Percentiles rank a stretch among this genome's conserved stretches.
phyloP scores from a whole-genome alignment of 53 echinoderm and acorn worm species.

The Mesocentrotus franciscanus region DNA sequence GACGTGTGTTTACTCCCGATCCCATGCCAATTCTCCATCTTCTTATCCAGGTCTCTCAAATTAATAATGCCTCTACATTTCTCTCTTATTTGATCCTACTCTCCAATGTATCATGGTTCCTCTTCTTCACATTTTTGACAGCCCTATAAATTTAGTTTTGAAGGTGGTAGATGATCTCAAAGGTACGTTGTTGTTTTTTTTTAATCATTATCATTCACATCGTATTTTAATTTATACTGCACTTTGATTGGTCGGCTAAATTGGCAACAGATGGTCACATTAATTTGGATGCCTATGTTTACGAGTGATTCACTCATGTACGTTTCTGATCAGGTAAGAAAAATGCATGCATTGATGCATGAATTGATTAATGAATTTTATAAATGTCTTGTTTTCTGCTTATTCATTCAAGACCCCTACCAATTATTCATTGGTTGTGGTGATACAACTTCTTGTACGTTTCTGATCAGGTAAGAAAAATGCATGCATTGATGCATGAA shows the following conservation, averaged over 20 bases:
- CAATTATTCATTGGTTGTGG: neutral
- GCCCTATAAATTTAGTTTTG: slow-evolving; percentile 3
- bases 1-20: slow-evolving; percentile 39
- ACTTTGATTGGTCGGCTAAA: neutral
- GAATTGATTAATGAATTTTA: too few species aligned
- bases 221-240: neutral
- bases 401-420: neutral
- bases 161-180: neutral
- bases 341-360: neutral
- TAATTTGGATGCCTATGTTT: slow-evolving; percentile 50
- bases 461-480: too few species aligned
- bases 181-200: neutral
- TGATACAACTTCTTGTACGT: neutral
- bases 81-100: neutral
- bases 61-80: slow-evolving; percentile 30
- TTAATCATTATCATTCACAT: neutral
- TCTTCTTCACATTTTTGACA: neutral
- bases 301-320: slow-evolving; percentile 14
- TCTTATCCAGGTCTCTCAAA: neutral
- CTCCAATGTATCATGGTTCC: neutral
- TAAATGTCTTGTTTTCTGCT: neutral
- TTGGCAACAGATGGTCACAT: slow-evolving; percentile 52
- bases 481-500: too few species aligned
- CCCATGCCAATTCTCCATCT: neutral
- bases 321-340: neutral